Conservation (phyloP, 2,113 vertebrate species). For the Scytalopus superciliaris region DNA sequence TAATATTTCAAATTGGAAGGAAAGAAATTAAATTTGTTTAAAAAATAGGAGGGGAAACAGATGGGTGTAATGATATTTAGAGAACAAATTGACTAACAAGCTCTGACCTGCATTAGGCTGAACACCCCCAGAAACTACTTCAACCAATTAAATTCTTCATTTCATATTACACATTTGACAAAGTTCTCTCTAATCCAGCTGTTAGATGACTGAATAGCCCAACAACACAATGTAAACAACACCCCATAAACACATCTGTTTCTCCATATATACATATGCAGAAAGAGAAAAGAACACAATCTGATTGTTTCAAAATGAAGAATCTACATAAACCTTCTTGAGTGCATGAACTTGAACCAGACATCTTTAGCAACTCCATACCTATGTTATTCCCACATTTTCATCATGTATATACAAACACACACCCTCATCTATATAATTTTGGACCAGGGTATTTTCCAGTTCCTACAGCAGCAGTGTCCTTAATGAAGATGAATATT, state of each 20-base stretch:
- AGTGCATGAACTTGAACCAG: background rate
- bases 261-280: background rate
- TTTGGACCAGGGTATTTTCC: background rate
- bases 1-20: constrained; percentile 57
- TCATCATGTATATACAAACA: background rate
- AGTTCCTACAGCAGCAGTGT: background rate
- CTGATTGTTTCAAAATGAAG: background rate
- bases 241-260: background rate
- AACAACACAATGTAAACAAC: constrained; percentile 13
- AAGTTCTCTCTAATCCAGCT: constrained; percentile 52
- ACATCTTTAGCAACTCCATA: background rate
- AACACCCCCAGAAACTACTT: constrained; percentile 40
- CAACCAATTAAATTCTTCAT: constrained; percentile 49
- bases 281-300: background rate
- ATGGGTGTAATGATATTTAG: constrained; percentile 13
- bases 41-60: constrained; percentile 49
- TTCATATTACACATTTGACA: constrained; percentile 27
- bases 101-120: constrained; percentile 29
- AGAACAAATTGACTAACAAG: constrained; percentile 47
- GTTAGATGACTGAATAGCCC: constrained; percentile 42
- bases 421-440: background rate
- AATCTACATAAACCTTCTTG: background rate
- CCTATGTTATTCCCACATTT: background rate
- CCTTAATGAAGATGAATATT: background rate
- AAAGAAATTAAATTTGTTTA: constrained; percentile 53